phyloP scores from a whole-genome alignment of 30 jellyfish, hydroid and myxozoan genomes.

The Hydra vulgaris region DNA sequence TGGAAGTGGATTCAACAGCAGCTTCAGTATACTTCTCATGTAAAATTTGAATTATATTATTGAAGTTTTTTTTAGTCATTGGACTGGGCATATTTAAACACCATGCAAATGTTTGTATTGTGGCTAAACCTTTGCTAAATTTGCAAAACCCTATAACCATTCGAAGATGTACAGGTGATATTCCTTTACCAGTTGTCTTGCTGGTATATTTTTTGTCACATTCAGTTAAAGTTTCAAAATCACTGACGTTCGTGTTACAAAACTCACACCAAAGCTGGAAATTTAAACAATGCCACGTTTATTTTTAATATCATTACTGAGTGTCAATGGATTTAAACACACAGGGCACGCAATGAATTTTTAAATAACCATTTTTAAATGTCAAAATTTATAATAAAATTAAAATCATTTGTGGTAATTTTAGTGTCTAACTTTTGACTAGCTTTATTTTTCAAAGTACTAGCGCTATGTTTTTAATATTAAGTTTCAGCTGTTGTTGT shows the following conservation, averaged over 20 bases:
- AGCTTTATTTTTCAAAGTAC: not conserved
- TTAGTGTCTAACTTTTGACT: not conserved
- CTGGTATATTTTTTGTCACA: not conserved
- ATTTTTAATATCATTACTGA: not conserved
- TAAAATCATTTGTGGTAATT: too few relatives aligned
- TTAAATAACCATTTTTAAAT: too few relatives aligned
- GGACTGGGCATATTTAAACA: too few relatives aligned
- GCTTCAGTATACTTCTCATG: too few relatives aligned
- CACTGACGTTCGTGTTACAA: not conserved
- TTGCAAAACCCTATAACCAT: not conserved
- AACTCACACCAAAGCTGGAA: not conserved
- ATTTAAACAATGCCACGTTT: not conserved
- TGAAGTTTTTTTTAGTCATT: not conserved
- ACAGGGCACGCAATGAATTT: too few relatives aligned
- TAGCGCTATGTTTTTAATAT: not conserved
- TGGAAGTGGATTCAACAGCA: too few relatives aligned
- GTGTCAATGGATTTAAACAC: too few relatives aligned
- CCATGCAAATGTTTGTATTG: not conserved
- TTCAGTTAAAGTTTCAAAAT: too few relatives aligned
- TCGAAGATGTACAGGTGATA: not conserved
- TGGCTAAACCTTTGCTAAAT: not conserved
- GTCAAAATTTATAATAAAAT: too few relatives aligned
- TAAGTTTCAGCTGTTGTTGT: not conserved
- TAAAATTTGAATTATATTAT: too few relatives aligned
- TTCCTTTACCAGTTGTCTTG: not conserved